Base-by-base conservation (phyloP, 2,797 vertebrate species). In the Sciurus carolinensis region DNA sequence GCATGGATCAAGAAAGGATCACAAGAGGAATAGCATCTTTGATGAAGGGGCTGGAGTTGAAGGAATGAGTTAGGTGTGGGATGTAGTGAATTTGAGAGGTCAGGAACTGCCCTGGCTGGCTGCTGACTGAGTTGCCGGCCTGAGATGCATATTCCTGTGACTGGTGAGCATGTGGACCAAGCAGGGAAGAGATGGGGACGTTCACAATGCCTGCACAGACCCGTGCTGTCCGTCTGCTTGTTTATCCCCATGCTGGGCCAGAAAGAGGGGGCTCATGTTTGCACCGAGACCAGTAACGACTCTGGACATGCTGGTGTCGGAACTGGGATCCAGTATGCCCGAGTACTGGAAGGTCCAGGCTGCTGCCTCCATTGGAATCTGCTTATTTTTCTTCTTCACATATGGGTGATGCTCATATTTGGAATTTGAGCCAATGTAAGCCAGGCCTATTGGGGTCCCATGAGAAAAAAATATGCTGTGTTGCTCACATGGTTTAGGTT, bases 31-130 rank as follows among this genome's bases (percentile, higher is more conserved):
- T 0, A 36, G 22, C 2, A 8, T 3, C 3, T 14, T 0, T 39
- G 5, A 7, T 6, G 10, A 20, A 26, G 12, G 0, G 1, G 17
- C 15, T 18, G 0, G 8, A 36, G 5, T 18, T 1, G 18, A 39
- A 59, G 39, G 33, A 26, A 18, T 59, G 12, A 10, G 13, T 20
- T 9, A 17, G 50, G 5, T 30, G 1, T 22, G 9, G 39, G 50
- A 7, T 2, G 7, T 22, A 8, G 7, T 18, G 83, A 39, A 26
- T 13, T 15, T 18, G 17, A 26, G 52, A 4, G 2, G 2, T 47
- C 39, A 14, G 33, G 84, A 72, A 1, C 50, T 44, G 20, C 13
- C 18, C 0, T 12, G 22, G 57, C 14, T 62, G 1, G 28, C 28
- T 81, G 66, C 11, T 36, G 33, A 64, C 24, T 75, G 42, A 22